Percentiles rank a stretch among this genome's conserved stretches.
These are phyloP conservation scores for Heliornis fulica DNA, from an alignment of 2,113 vertebrate genomes.

Conservation along the genomic window DNA sequence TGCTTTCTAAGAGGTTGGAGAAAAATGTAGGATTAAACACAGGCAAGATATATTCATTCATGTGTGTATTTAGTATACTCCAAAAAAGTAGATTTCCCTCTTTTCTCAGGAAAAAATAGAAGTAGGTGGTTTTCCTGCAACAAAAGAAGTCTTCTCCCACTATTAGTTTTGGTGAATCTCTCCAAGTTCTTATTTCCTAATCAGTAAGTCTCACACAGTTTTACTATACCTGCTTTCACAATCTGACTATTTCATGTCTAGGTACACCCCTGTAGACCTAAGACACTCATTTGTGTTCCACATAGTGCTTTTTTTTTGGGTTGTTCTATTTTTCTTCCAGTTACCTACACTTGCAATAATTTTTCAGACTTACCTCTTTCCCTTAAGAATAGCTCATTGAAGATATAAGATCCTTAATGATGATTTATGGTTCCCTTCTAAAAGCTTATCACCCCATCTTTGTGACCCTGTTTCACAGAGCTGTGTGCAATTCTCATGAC, in stretches of 20 bases:
- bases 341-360: background rate
- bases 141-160: background rate
- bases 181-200: background rate
- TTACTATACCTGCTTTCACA: background rate
- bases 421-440: background rate
- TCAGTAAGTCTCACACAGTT: background rate
- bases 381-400: background rate
- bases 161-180: background rate
- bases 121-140: background rate
- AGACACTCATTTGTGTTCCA: background rate
- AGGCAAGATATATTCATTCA: background rate
- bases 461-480: background rate
- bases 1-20: background rate
- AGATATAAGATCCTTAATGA: background rate
- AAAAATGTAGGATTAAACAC: background rate
- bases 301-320: background rate
- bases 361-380: background rate
- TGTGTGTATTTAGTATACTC: background rate
- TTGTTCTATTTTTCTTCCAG: no score
- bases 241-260: background rate
- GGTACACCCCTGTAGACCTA: background rate
- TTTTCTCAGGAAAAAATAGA: background rate
- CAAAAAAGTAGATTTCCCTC: background rate
- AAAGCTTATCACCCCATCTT: background rate
- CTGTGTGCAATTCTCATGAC: background rate